These are phyloP conservation scores for Anser brachyrhynchus DNA, from an alignment of 2,113 vertebrate species.

Conservation along the genomic window DNA sequence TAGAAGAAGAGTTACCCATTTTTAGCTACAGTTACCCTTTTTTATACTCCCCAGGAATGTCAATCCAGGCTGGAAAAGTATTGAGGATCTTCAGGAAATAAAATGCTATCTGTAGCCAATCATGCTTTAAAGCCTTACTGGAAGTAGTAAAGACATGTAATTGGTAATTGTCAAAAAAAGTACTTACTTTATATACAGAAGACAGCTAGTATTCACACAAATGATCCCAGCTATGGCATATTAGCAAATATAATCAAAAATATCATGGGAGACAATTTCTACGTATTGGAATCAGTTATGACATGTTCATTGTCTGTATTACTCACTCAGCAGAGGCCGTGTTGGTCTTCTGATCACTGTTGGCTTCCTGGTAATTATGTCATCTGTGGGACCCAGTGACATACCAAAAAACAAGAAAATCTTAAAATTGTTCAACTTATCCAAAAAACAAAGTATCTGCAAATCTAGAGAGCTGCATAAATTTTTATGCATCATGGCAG, in stretches of 20 bases:
- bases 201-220: background rate
- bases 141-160: background rate
- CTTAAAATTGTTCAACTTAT: background rate
- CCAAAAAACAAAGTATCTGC: background rate
- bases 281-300: background rate
- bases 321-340: conserved; percentile 63
- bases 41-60: background rate
- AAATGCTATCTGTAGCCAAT: background rate
- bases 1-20: background rate
- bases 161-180: background rate
- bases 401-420: background rate
- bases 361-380: conserved; percentile 62
- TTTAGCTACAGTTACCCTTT: background rate
- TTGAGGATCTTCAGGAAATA: background rate
- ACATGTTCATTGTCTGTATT: background rate
- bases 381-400: conserved; percentile 11
- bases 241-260: background rate
- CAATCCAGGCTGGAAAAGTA: background rate
- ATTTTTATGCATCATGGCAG: background rate
- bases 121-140: background rate
- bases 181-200: background rate
- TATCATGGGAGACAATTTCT: background rate
- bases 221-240: background rate
- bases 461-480: background rate
- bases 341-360: conserved; percentile 55